Evolutionary conservation across 2,113 vertebrate species (phyloP).

Genomic region (Melanotaenia duboulayi): DNA sequence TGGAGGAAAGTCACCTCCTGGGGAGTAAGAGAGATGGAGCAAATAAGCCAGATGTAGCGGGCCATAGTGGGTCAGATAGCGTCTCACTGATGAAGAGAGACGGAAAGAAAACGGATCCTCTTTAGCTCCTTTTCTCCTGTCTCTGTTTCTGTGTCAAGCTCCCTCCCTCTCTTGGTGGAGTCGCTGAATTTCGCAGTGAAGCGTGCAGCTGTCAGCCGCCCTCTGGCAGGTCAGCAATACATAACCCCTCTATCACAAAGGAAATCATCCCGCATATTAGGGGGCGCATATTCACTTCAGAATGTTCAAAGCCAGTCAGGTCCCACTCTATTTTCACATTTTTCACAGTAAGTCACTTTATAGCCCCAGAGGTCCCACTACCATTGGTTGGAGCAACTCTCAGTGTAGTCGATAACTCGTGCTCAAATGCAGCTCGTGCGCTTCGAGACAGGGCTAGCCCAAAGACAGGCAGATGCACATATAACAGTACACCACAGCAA

Average conservation of each 20-base stretch:
- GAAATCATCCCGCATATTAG: constrained; percentile 8
- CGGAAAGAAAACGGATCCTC: constrained; percentile 57
- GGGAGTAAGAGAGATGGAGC: constrained; percentile 16
- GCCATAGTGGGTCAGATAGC: constrained; percentile 72
- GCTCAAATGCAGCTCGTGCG: constrained; percentile 23
- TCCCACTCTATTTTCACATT: constrained; percentile 30
- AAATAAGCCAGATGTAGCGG: constrained; percentile 66
- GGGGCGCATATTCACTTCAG: constrained; percentile 5
- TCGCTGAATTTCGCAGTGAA: constrained; percentile 57
- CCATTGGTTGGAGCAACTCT: constrained; percentile 14
- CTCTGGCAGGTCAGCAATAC: constrained; percentile 43
- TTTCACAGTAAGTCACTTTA: constrained; percentile 29
- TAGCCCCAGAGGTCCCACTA: constrained; percentile 17
- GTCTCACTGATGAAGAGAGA: constrained; percentile 55
- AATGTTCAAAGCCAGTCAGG: constrained; percentile 10
- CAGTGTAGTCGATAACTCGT: constrained; percentile 18
- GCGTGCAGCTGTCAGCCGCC: constrained; percentile 67
- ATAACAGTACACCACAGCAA: constrained; percentile 13
- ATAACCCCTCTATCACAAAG: constrained; percentile 30
- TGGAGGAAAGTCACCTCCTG: constrained; percentile 45
- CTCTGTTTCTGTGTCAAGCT: constrained; percentile 16
- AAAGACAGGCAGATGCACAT: constrained; percentile 21
- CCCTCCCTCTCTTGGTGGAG: constrained; percentile 41
- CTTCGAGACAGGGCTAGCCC: constrained; percentile 10
- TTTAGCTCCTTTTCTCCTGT: constrained; percentile 20